Evolutionary conservation across 2,113 vertebrate genomes (phyloP).

Genomic region (Apaloderma vittatum): DNA sequence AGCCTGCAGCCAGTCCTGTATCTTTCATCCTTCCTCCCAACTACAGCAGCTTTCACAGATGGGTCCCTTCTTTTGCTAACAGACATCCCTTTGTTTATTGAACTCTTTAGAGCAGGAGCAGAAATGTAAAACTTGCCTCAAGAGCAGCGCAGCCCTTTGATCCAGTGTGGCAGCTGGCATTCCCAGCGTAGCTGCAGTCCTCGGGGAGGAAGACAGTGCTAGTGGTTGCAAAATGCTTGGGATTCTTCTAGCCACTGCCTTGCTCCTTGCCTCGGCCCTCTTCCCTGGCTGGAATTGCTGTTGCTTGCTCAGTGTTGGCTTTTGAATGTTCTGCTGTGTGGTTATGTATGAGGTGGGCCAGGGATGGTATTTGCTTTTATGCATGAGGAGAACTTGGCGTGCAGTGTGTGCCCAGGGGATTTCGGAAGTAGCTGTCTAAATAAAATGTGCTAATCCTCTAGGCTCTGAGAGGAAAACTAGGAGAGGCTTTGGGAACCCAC

Average conservation of each 20-base stretch:
- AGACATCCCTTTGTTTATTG: conserved; percentile 26
- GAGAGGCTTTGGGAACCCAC: background rate
- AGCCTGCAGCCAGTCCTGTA: background rate
- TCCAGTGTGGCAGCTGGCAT: conserved; percentile 24
- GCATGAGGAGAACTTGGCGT: background rate
- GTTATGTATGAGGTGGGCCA: conserved; percentile 12
- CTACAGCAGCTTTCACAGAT: conserved; percentile 14
- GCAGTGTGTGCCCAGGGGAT: background rate
- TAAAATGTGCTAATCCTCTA: conserved; percentile 10
- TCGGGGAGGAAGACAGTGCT: background rate
- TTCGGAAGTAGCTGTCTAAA: conserved; percentile 29
- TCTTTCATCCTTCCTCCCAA: background rate
- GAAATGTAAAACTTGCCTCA: conserved; percentile 21
- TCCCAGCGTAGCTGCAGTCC: conserved; percentile 39
- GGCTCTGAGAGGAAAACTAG: conserved; percentile 2
- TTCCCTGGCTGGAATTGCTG: background rate
- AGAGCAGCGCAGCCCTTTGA: conserved; percentile 22
- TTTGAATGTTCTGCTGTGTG: background rate
- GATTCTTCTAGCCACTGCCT: conserved; percentile 10
- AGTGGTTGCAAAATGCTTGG: conserved; percentile 32
- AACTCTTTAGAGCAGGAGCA: conserved; percentile 14
- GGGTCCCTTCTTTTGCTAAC: conserved; percentile 32
- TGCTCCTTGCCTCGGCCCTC: background rate
- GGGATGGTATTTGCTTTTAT: background rate
- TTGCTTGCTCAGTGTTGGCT: background rate